Evolutionary conservation across 2,888 invertebrate species (phyloP).

Genomic region (Ernsta delagoae): DNA sequence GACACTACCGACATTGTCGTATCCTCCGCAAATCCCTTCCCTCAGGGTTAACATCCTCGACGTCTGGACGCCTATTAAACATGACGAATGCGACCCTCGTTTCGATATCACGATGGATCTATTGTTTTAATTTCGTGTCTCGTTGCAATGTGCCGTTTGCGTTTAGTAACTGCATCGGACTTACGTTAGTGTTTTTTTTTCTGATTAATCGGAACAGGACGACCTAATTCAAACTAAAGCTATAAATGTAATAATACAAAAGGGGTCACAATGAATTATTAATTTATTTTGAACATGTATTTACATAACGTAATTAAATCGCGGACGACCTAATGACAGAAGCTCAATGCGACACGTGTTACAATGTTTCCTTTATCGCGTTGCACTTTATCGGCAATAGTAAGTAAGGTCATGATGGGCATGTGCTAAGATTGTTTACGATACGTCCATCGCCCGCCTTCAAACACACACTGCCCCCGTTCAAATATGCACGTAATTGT

Average conservation of each 20-base stretch:
- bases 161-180: no score
- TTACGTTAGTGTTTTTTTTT: not conserved
- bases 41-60: conserved; percentile 55
- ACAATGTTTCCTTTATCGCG: no score
- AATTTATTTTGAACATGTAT: conserved; percentile 16
- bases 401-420: conserved; percentile 58
- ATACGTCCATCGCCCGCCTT: not conserved
- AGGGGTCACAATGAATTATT: conserved; percentile 28
- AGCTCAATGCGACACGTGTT: conserved; percentile 26
- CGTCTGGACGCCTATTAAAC: conserved; percentile 52
- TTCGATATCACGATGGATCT: conserved; percentile 12
- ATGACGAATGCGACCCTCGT: conserved; percentile 45
- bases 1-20: conserved; percentile 64
- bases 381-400: no score
- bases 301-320: conserved; percentile 32
- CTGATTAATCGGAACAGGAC: not conserved
- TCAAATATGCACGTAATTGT: conserved; percentile 28
- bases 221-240: not conserved
- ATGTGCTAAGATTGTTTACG: conserved; percentile 19
- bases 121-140: not conserved
- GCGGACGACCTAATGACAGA: conserved; percentile 24
- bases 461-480: conserved; percentile 11
- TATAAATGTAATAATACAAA: conserved; percentile 11
- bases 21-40: conserved; percentile 63
- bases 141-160: not conserved